Conservation (phyloP, 2,113 vertebrate genomes). For the Daphoenositta chrysoptera region DNA sequence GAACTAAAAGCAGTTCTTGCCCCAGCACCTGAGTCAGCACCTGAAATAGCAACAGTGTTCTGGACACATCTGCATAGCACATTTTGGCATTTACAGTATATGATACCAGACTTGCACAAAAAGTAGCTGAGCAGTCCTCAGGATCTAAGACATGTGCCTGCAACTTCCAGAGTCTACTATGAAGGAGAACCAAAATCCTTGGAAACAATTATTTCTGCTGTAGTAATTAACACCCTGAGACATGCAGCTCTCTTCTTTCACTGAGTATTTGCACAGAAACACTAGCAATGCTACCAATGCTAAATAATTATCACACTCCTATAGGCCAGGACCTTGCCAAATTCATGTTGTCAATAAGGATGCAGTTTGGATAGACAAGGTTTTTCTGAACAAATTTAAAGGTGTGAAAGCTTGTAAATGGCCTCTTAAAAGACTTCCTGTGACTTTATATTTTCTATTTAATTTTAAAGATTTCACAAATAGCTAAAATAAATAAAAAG, state of each 20-base stretch:
- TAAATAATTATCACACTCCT: neutral
- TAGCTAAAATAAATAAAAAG: neutral
- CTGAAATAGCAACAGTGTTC: neutral
- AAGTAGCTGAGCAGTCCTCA: neutral
- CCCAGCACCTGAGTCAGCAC: neutral
- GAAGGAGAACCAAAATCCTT: neutral
- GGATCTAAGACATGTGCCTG: neutral
- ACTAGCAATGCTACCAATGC: neutral
- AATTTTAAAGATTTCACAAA: neutral
- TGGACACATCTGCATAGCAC: neutral
- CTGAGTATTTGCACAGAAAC: neutral
- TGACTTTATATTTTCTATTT: neutral
- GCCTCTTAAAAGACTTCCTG: neutral
- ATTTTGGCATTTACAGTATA: neutral
- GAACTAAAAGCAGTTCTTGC: neutral
- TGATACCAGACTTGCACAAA: neutral
- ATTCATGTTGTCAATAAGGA: neutral
- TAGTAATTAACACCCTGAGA: neutral
- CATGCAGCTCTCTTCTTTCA: neutral
- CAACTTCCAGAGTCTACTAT: neutral
- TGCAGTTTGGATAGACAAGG: neutral
- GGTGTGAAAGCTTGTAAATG: neutral
- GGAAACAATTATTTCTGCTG: neutral
- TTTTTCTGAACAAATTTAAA: neutral
- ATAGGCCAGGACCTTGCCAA: neutral